Percentiles rank a stretch among this genome's conserved stretches.
These are phyloP conservation scores for Reticulitermes lucifugus DNA, from an alignment of 2,888 invertebrate genomes.

Conservation along the genomic window DNA sequence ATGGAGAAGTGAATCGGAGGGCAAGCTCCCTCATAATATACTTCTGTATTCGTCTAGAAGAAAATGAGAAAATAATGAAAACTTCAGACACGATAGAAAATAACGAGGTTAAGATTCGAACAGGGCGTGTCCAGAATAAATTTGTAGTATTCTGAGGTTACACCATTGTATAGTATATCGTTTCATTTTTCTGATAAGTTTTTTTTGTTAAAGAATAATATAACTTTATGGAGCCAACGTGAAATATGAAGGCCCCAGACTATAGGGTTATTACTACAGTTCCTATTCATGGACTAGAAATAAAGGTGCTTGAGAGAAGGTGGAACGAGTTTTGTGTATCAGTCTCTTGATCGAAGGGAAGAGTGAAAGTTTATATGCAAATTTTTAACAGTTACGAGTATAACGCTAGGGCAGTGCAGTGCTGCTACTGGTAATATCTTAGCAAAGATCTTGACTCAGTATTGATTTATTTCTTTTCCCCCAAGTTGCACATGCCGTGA, in stretches of 20 bases:
- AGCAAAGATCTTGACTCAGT: constrained; percentile 9
- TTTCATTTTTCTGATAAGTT: not conserved
- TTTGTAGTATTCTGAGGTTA: no score
- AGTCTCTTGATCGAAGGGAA: not conserved
- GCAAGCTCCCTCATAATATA: no score
- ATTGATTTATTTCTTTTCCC: constrained; percentile 26
- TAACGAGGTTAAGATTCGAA: no score
- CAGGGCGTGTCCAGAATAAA: no score
- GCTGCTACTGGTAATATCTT: not conserved
- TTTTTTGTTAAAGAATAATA: not conserved
- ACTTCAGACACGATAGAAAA: no score
- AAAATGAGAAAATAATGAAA: no score
- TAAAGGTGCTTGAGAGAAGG: not conserved
- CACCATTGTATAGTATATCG: not conserved
- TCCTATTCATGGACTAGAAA: constrained; percentile 20
- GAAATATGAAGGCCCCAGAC: not conserved
- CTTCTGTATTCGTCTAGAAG: no score
- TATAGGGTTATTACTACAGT: not conserved
- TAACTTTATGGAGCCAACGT: not conserved
- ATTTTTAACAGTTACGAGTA: constrained; percentile 15
- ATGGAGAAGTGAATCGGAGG: no score
- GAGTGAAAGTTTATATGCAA: constrained; percentile 22
- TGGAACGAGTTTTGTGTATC: not conserved
- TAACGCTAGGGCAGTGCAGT: not conserved
- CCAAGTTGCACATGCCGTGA: not conserved